Conservation (phyloP, 2,113 vertebrate species). For the Labeo catla region DNA sequence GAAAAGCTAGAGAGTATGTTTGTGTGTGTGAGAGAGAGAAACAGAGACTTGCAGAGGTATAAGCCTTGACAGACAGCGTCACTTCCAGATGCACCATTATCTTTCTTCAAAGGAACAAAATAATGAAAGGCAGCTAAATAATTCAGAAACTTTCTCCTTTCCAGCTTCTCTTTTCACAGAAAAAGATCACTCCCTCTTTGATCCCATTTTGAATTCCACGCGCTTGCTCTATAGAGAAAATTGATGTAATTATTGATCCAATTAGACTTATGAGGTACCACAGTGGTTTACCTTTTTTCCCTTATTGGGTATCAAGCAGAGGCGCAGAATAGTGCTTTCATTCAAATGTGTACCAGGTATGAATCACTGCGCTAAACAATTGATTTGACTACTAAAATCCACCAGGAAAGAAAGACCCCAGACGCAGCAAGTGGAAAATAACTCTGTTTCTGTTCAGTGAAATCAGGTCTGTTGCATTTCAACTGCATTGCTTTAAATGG, state of each 20-base stretch:
- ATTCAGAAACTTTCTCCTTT: slow-evolving; percentile 44
- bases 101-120: slow-evolving; percentile 44
- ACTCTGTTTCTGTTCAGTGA: background rate
- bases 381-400: slow-evolving; percentile 45
- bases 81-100: slow-evolving; percentile 43
- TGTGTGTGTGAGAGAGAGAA: background rate
- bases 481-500: background rate
- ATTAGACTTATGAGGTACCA: slow-evolving; percentile 47
- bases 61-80: slow-evolving; percentile 22
- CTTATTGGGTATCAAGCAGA: slow-evolving; percentile 32
- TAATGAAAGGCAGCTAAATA: slow-evolving; percentile 48
- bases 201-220: slow-evolving; percentile 34
- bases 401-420: slow-evolving; percentile 13
- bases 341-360: slow-evolving; percentile 44
- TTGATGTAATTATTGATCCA: slow-evolving; percentile 52
- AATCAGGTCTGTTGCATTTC: background rate
- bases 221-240: slow-evolving; percentile 40
- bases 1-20: background rate
- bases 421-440: slow-evolving; percentile 28
- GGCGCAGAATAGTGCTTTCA: slow-evolving; percentile 30
- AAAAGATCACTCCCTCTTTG: slow-evolving; percentile 16
- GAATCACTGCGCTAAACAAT: slow-evolving; percentile 47
- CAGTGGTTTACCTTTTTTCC: slow-evolving; percentile 37
- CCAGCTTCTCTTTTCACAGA: slow-evolving; percentile 13
- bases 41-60: slow-evolving; percentile 1